Evolutionary conservation across 2,888 invertebrate genomes (phyloP), one percentile per base, ranked within the genome.

Genomic region (Epistrophe eligans): DNA sequence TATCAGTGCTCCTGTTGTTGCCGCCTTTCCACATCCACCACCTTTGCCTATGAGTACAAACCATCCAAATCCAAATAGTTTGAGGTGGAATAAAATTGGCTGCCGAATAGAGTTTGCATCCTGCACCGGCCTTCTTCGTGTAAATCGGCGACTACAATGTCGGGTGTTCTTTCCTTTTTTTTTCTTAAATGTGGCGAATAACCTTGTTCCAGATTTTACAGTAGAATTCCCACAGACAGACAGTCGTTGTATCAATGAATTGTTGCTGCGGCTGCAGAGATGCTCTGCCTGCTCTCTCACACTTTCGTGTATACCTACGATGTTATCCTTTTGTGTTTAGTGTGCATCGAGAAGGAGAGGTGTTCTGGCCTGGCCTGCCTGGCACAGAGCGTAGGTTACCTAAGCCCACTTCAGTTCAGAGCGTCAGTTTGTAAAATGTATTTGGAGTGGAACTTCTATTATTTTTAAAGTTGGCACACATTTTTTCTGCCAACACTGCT

Each of bases 161-260:
- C 64, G 48, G 43, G 28, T 5, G 19, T 79, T 73, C 32, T 35
- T 52, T 77, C 11, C 13, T 32, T 72, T 79, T 50, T 45, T 67
- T 32, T 74, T 70, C n/a, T 40, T 35, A 43, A 76, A 79, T 77
- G 62, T 77, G 67, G 50, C 77, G 81, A 67, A 67, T 62, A 84
- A 81, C 84, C 77, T 84, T 84, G 84, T 77, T 84, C 84, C 19
- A 84, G 81, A 81, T 84, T 84, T 77, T 77, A 70, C 55, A 70
- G 67, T 60, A 62, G 77, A 57, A 62, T 84, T 83, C 67, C 67
- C 83, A 83, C 79, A 81, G 84, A 84, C 84, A 81, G 84, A 73
- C 84, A 77, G 80, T 80, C 84, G 62, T 84, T 79, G 62, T 76
- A 52, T 79, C 58, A 72, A 55, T 70, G 66, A 72, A 70, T 84